phyloP scores from a whole-genome alignment of 2,113 vertebrate genomes.

The Tragelaphus scriptus region DNA sequence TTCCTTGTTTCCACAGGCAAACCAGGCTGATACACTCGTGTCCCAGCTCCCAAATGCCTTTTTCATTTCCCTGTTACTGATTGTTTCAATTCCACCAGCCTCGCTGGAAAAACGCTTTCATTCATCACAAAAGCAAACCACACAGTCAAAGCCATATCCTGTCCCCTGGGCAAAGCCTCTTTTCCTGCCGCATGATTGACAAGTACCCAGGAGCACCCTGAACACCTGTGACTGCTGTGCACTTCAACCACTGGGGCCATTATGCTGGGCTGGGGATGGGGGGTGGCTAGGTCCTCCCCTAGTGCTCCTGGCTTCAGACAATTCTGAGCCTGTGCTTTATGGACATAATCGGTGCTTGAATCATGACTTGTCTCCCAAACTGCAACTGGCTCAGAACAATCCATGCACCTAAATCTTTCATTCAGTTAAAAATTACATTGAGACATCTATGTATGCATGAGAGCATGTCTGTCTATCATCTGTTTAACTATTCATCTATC shows the following conservation, averaged over 20 bases:
- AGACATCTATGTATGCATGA: too few species aligned
- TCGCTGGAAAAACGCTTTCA: neutral
- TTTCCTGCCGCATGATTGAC: neutral
- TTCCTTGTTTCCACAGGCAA: neutral
- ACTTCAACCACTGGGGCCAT: fast-evolving
- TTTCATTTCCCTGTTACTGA: neutral
- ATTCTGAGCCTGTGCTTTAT: neutral
- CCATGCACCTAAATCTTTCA: neutral
- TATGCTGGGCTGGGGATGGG: neutral
- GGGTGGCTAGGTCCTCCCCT: neutral
- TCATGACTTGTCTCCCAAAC: neutral
- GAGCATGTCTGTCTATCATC: neutral
- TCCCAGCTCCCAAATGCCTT: neutral
- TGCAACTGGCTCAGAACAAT: neutral
- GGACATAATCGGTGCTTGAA: neutral
- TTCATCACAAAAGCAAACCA: neutral
- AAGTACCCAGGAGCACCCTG: fast-evolving
- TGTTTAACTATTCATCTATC: neutral
- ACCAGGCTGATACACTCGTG: neutral
- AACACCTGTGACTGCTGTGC: neutral
- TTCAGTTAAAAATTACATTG: neutral
- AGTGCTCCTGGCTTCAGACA: neutral
- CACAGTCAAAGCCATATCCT: neutral
- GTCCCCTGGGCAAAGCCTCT: neutral
- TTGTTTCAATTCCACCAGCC: slow-evolving; percentile 15